These are phyloP conservation scores for Anser brachyrhynchus DNA, from an alignment of 2,113 vertebrate genomes.

Conservation along the genomic window DNA sequence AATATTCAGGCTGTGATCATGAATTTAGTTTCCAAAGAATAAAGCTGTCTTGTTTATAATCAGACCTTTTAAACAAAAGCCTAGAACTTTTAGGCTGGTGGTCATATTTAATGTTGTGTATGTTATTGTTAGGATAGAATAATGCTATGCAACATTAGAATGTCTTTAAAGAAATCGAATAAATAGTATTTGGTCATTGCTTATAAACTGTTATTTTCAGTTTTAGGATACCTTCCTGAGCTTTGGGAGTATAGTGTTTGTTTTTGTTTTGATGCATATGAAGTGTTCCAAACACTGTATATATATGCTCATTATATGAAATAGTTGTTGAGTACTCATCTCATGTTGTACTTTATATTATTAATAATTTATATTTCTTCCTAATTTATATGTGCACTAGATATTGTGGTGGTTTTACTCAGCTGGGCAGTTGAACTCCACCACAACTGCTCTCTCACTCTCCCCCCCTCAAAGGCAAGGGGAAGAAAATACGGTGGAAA, in stretches of 20 bases:
- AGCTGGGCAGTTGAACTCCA: too few species aligned
- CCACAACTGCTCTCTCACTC: too few species aligned
- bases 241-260: neutral
- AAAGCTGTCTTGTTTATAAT: neutral
- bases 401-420: too few species aligned
- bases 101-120: neutral
- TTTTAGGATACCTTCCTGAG: neutral
- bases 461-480: too few species aligned
- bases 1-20: neutral
- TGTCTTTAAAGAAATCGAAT: neutral
- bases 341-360: neutral
- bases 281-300: neutral
- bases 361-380: neutral
- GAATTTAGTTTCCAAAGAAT: neutral
- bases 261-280: neutral
- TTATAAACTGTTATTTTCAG: neutral
- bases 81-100: neutral
- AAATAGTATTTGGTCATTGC: neutral
- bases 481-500: too few species aligned
- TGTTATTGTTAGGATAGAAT: neutral
- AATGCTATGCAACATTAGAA: neutral
- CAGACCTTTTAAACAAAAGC: neutral
- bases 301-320: neutral
- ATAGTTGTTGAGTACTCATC: neutral
- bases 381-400: too few species aligned